These are phyloP conservation scores for Apodemus sylvaticus DNA, from an alignment of 2,113 vertebrate genomes.

Conservation along the genomic window DNA sequence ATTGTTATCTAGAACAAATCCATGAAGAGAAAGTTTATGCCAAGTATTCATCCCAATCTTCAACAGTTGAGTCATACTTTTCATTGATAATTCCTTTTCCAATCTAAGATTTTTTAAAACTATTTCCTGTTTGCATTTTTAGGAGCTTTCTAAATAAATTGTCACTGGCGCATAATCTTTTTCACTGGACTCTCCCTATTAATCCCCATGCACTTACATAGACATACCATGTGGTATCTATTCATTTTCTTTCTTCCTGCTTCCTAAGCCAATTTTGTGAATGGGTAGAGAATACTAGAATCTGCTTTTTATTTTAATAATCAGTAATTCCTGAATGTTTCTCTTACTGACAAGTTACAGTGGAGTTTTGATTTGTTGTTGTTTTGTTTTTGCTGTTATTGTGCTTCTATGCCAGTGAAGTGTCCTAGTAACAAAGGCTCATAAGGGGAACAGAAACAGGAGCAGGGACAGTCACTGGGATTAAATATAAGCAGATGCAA, in stretches of 20 bases:
- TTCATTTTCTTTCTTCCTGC: not conserved
- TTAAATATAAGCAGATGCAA: not conserved
- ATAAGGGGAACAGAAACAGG: not conserved
- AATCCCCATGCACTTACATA: not conserved
- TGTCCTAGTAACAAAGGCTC: not conserved
- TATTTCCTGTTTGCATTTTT: slow-evolving; percentile 22
- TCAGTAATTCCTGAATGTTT: not conserved
- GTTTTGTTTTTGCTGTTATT: not conserved
- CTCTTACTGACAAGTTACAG: not conserved
- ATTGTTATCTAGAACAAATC: not conserved
- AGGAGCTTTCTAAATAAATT: slow-evolving; percentile 11
- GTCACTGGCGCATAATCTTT: not conserved
- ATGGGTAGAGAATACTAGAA: not conserved
- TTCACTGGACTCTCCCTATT: not conserved
- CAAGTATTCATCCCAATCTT: not conserved
- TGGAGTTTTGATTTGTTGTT: not conserved
- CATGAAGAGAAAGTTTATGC: not conserved
- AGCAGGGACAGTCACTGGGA: not conserved
- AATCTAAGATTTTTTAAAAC: not conserved
- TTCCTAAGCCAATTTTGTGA: slow-evolving; percentile 12
- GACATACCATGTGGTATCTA: not conserved
- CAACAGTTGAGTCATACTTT: not conserved
- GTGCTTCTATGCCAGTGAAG: not conserved
- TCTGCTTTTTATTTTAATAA: not conserved
- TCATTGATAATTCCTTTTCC: not conserved